Percentiles rank a stretch among this genome's conserved stretches.
phyloP scores from a whole-genome alignment of 2,888 invertebrate genomes.

The Podotricha telesiphe region DNA sequence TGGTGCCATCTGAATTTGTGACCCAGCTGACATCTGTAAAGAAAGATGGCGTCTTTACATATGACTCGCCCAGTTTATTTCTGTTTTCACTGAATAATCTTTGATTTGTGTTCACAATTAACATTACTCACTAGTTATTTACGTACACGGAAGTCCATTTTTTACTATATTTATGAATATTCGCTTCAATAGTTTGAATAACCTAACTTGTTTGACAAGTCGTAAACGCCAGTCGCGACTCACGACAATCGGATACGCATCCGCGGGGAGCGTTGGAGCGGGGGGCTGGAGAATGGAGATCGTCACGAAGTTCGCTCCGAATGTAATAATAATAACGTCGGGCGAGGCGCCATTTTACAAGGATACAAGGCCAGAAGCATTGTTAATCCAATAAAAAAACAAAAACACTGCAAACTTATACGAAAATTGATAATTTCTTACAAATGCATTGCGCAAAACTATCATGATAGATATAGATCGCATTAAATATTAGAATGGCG shows the following conservation, averaged over 20 bases:
- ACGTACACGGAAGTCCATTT: conserved; percentile 56
- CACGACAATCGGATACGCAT: conserved; percentile 83
- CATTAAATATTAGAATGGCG: conserved; percentile 61
- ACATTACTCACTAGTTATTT: conserved; percentile 64
- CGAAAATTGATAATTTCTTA: conserved; percentile 40
- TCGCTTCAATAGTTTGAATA: conserved; percentile 65
- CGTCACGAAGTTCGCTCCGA: conserved; percentile 83
- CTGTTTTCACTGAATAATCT: conserved; percentile 53
- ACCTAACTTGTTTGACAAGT: conserved; percentile 83
- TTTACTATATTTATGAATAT: conserved; percentile 59
- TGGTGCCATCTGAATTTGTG: conserved; percentile 98
- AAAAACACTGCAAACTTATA: conserved; percentile 46
- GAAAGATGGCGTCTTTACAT: conserved; percentile 84
- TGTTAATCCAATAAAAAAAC: conserved; percentile 61
- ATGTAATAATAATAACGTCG: conserved; percentile 78
- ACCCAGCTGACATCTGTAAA: conserved; percentile 97
- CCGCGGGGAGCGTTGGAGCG: conserved; percentile 70
- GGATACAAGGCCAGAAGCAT: conserved; percentile 79
- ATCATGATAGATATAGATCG: conserved; percentile 56
- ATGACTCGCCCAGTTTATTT: conserved; percentile 76
- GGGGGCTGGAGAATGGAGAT: conserved; percentile 71
- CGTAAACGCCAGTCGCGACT: conserved; percentile 76
- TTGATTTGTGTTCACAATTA: conserved; percentile 50
- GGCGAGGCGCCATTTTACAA: conserved; percentile 82
- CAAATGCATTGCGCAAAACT: conserved; percentile 52